Evolutionary conservation across 1,140 invertebrate species (phyloP), one percentile per base, ranked within the genome.

Genomic region (Solenopsis fugax): DNA sequence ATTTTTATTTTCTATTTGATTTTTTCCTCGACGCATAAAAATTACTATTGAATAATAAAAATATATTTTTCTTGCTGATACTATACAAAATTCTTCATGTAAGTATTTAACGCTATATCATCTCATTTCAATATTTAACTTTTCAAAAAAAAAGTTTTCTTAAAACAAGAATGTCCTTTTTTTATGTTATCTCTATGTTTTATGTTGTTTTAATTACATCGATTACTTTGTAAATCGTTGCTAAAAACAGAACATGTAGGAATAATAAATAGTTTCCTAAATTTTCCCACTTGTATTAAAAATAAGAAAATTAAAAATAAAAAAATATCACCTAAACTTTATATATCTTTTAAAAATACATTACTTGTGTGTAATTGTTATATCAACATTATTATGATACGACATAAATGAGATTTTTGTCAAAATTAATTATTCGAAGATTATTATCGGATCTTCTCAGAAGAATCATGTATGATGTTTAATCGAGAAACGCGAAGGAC

Each of bases 181-280:
- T 21, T 56, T 56, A 41, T 34, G n/a, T 41, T 7, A 29, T 2
- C 29, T 29, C 29, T 1, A 29, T 29, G 2, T 45, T 54, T 52
- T 80, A 69, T 37, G 7, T 81, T 16, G 69, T 24, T 69, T 29
- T 54, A 16, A 67, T 69, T 56, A 54, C 24, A 24, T 62, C 10
- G 16, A 64, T 77, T 77, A 77, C 24, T 48, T 77, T 62, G n/a
- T n/a, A n/a, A n/a, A n/a, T n/a, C n/a, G n/a, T n/a, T n/a, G 41
- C 48, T 41, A 41, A 45, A 56, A 37, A 45, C 21, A 58, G 4
- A 60, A 60, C 21, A 58, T 21, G 24, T 48, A 48, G 29, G 16
- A 34, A 72, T 34, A 16, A 67, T 10, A 69, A 18, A 2, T 2
- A 7, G 7, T 10, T 13, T 9, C 12, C 2, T 54, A 24, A 37